Evolutionary conservation across 2,888 invertebrate genomes (phyloP).

Genomic region (Andrena camellia): DNA sequence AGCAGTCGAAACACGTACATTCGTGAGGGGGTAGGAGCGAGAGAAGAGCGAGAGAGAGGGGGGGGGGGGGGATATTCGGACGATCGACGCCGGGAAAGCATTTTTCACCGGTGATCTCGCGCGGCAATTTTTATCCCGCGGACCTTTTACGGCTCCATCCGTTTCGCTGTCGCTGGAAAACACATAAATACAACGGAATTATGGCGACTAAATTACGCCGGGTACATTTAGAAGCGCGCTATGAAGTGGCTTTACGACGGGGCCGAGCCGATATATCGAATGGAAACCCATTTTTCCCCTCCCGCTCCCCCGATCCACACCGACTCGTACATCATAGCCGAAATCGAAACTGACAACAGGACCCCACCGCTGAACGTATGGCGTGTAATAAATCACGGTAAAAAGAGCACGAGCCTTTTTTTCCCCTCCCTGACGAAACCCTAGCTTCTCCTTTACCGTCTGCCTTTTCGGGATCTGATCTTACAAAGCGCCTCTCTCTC

Average conservation of each 20-base stretch:
- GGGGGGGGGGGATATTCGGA: not conserved
- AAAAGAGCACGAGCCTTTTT: slow-evolving; percentile 58
- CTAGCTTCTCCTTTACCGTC: slow-evolving; percentile 53
- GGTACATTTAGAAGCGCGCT: slow-evolving; percentile 47
- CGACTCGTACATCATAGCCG: slow-evolving; percentile 69
- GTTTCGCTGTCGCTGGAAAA: slow-evolving; percentile 31
- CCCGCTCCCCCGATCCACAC: not conserved
- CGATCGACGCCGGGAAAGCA: slow-evolving; percentile 35
- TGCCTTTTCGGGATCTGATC: slow-evolving; percentile 43
- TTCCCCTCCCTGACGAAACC: slow-evolving; percentile 59
- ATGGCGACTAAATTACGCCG: slow-evolving; percentile 51
- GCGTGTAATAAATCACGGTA: slow-evolving; percentile 68
- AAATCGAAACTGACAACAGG: slow-evolving; percentile 71
- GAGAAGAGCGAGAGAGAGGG: not conserved
- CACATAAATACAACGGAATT: slow-evolving; percentile 54
- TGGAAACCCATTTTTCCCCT: slow-evolving; percentile 57
- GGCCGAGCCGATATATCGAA: slow-evolving; percentile 12
- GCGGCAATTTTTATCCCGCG: slow-evolving; percentile 35
- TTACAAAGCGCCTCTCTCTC: slow-evolving; percentile 24
- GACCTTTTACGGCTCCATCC: slow-evolving; percentile 9
- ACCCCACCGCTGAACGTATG: slow-evolving; percentile 62
- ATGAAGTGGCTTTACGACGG: slow-evolving; percentile 54
- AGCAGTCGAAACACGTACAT: slow-evolving; percentile 43
- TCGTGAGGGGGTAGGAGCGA: not conserved
- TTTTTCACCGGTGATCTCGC: slow-evolving; percentile 39